phyloP scores from a whole-genome alignment of 37 sponge, comb jelly and placozoan species.

The Aplysina aerophoba region DNA sequence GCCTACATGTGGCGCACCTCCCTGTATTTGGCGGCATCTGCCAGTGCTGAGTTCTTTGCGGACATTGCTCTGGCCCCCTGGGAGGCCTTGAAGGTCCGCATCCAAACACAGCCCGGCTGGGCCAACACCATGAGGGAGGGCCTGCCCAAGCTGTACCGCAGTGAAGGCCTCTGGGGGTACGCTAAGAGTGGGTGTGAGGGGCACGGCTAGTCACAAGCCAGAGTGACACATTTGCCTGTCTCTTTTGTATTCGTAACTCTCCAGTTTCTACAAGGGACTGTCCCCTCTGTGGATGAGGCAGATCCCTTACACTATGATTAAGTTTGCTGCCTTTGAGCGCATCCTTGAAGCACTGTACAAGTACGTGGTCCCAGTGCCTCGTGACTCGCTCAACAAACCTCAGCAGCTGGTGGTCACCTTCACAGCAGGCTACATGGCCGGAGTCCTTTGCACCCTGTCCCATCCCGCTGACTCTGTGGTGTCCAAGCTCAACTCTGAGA shows the following conservation, averaged over 20 bases:
- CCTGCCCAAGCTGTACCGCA: slow-evolving; percentile 81
- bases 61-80: slow-evolving; percentile 98
- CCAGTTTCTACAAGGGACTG: slow-evolving; percentile 96
- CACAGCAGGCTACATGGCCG: slow-evolving; percentile 98
- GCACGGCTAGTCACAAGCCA: no score
- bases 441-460: slow-evolving; percentile 96
- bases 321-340: slow-evolving; percentile 98
- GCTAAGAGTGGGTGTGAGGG: neutral
- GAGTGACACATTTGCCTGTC: no score
- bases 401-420: slow-evolving; percentile 97
- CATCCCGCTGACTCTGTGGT: slow-evolving; percentile 98
- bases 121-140: slow-evolving; percentile 90
- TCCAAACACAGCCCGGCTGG: slow-evolving; percentile 98
- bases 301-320: slow-evolving; percentile 99
- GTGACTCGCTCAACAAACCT: slow-evolving; percentile 76
- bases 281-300: slow-evolving; percentile 98
- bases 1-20: slow-evolving; percentile 90
- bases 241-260: neutral
- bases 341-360: slow-evolving; percentile 97
- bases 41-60: slow-evolving; percentile 99
- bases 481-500: slow-evolving; percentile 95
- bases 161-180: slow-evolving; percentile 91
- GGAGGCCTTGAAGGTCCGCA: slow-evolving; percentile 98
- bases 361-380: slow-evolving; percentile 91
- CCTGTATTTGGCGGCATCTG: slow-evolving; percentile 96